A percentile compares a stretch with the other conserved stretches of the same genome.
These are phyloP conservation scores for Ophioderma brevispina DNA, from an alignment of 35 echinoderm and acorn worm genomes.

Conservation along the genomic window DNA sequence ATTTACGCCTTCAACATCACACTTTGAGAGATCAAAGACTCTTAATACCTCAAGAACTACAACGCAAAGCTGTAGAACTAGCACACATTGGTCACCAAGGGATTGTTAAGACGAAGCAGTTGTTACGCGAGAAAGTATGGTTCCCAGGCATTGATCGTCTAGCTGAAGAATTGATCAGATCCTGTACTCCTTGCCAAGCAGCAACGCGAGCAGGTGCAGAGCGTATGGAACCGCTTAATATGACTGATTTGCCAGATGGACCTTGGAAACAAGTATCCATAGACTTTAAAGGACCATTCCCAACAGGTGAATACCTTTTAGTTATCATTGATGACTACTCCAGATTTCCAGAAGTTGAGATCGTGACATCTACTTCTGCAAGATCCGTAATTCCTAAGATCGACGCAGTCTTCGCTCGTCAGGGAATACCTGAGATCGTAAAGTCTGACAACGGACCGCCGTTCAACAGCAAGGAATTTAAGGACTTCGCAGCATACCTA, in stretches of 20 bases:
- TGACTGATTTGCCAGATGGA: slow-evolving; percentile 26
- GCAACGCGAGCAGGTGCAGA: neutral
- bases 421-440: slow-evolving; percentile 48
- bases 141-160: slow-evolving; percentile 63
- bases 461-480: slow-evolving; percentile 46
- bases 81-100: slow-evolving; percentile 82
- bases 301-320: slow-evolving; percentile 50
- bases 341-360: slow-evolving; percentile 66
- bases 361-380: slow-evolving; percentile 55
- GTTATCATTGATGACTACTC: slow-evolving; percentile 61
- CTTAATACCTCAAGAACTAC: slow-evolving; percentile 26
- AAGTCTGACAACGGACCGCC: slow-evolving; percentile 58
- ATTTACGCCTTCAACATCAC: too few species aligned
- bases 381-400: slow-evolving; percentile 44
- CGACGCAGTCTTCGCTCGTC: slow-evolving; percentile 17
- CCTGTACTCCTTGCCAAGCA: slow-evolving; percentile 61
- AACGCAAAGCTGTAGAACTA: slow-evolving; percentile 45
- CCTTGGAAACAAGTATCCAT: slow-evolving; percentile 41
- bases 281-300: slow-evolving; percentile 36
- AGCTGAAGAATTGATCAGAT: slow-evolving; percentile 48
- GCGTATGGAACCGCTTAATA: slow-evolving; percentile 36
- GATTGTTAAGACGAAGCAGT: slow-evolving; percentile 61
- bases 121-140: slow-evolving; percentile 77
- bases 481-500: slow-evolving; percentile 35
- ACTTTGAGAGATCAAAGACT: neutral